Evolutionary conservation across 2,797 vertebrate genomes (phyloP).

Genomic region (Pipistrellus pygmaeus): DNA sequence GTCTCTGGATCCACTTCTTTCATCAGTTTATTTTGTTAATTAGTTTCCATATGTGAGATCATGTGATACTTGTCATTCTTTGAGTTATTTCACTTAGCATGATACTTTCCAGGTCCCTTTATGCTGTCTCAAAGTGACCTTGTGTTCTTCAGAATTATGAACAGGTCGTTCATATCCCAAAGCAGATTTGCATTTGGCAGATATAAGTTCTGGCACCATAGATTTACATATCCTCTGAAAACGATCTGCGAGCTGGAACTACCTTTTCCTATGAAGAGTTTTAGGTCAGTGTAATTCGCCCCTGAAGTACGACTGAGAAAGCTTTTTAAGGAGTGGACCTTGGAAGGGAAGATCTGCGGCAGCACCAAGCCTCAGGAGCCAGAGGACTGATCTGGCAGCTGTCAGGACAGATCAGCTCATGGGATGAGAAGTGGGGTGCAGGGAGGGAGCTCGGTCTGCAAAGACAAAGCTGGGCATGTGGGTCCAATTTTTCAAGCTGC

Average conservation of each 20-base stretch:
- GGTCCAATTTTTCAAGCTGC: neutral
- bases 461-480: slow-evolving; percentile 56
- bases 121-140: neutral
- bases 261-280: neutral
- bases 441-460: slow-evolving; percentile 44
- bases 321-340: neutral
- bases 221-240: neutral
- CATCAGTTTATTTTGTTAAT: no score
- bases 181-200: neutral
- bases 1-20: no score
- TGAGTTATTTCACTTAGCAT: no score
- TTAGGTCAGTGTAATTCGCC: neutral
- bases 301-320: neutral
- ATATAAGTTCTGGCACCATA: neutral
- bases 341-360: slow-evolving; percentile 16
- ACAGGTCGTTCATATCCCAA: neutral
- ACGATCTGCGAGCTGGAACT: neutral
- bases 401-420: slow-evolving; percentile 67
- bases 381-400: slow-evolving; percentile 64
- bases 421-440: slow-evolving; percentile 30
- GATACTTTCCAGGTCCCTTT: no score
- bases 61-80: no score
- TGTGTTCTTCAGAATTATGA: slow-evolving; percentile 17
- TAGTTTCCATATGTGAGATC: no score
- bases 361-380: slow-evolving; percentile 26